Evolutionary conservation across 2,888 invertebrate species (phyloP), one percentile per base, ranked within the genome.

Genomic region (Epirrita christyi): DNA sequence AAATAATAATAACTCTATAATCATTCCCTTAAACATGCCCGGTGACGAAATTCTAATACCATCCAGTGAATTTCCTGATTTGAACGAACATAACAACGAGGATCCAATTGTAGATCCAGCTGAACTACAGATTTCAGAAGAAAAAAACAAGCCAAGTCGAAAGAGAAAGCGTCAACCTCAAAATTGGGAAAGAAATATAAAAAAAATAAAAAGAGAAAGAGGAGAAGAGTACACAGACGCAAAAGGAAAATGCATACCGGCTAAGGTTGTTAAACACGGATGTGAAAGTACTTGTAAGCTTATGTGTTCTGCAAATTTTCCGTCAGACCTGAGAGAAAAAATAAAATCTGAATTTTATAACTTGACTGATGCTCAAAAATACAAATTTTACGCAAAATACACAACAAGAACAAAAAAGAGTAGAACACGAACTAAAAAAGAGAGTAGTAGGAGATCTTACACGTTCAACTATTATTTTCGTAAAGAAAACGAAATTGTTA

Each of bases 361-460:
- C 29, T 42, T 61, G 44, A 61, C 47, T 43, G 61, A 61, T 55
- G 51, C 38, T 47, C 57, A 61, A 61, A 61, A 57, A 55, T 54
- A 58, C 15, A 54, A 57, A 47, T 57, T 54, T 51, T 61, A 61
- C 14, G 40, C 14, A 34, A 47, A 58, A 51, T 57, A 48, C 21
- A 55, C 55, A 21, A 27, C 34, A 43, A 49, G 40, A 53, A 52
- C 15, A 29, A 45, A 45, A 45, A 49, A 47, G 27, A 37, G 15
- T 40, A 55, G 52, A 60, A 53, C 43, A 28, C 46, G 44, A 32
- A 44, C 58, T 44, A 36, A 45, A 47, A 49, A 32, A 13, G 38
- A 47, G 28, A 21, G 28, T 47, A 47, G 47, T 38, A 47, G 37
- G 40, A 44, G 37, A 44, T 42, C 41, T 28, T 51, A 38, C 28